A percentile compares a stretch with the other conserved stretches of the same genome.
Conservation (phyloP, 2,797 vertebrate species). For the Ambastaia sidthimunki region DNA sequence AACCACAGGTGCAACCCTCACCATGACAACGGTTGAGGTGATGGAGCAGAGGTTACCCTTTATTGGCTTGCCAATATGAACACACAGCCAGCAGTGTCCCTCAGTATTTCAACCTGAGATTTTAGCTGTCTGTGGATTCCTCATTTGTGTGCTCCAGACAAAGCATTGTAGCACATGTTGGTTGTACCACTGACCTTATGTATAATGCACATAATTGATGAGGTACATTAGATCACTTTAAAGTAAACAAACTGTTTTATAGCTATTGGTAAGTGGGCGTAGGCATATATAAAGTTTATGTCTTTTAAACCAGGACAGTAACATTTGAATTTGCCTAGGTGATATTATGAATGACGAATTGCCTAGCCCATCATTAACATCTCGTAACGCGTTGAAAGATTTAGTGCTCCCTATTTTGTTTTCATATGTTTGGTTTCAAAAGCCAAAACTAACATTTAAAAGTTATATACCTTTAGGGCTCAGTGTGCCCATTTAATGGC, state of each 20-base stretch:
- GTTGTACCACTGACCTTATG: conserved; percentile 5
- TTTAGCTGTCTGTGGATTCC: neutral
- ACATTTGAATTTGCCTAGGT: neutral
- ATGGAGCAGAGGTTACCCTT: conserved; percentile 26
- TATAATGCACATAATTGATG: conserved; percentile 12
- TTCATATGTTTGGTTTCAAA: conserved; percentile 18
- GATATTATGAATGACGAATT: neutral
- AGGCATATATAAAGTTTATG: neutral
- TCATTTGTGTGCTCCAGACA: neutral
- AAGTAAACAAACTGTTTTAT: neutral
- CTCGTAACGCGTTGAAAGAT: conserved; percentile 2
- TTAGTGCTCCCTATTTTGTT: neutral
- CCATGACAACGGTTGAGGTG: conserved; percentile 19
- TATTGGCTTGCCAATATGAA: conserved; percentile 12
- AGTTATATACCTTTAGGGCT: conserved; percentile 6
- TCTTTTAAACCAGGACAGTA: neutral
- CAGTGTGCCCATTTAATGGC: conserved; percentile 1
- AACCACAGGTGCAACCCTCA: conserved; percentile 25
- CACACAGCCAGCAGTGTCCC: conserved; percentile 18
- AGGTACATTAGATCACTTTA: neutral
- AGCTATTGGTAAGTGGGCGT: neutral
- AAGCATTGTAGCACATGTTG: neutral
- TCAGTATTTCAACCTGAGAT: conserved; percentile 11
- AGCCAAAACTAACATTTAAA: neutral
- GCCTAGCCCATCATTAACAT: neutral